Percentiles rank a stretch among this genome's conserved stretches.
These are phyloP conservation scores for Toxotes lorentzi DNA, from an alignment of 2,797 vertebrate species.

Conservation along the genomic window DNA sequence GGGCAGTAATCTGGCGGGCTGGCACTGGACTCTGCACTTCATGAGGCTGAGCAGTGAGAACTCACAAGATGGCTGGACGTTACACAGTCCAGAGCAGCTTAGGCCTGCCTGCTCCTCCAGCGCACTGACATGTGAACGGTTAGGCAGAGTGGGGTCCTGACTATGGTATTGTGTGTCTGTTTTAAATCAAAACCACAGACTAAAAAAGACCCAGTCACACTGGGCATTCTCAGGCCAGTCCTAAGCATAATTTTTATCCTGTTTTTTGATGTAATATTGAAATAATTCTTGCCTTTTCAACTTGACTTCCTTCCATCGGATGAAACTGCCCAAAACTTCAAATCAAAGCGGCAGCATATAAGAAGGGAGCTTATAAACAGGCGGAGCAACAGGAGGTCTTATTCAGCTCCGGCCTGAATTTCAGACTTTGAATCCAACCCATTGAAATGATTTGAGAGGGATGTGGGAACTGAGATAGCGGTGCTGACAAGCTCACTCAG, in stretches of 20 bases:
- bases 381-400: constrained; percentile 82
- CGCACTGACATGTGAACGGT: constrained; percentile 73
- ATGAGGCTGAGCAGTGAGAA: constrained; percentile 76
- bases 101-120: constrained; percentile 55
- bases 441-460: constrained; percentile 83
- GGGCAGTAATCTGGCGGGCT: constrained; percentile 80
- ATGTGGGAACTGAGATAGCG: constrained; percentile 85
- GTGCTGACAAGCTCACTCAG: constrained; percentile 75
- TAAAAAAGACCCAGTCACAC: constrained; percentile 49
- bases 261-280: constrained; percentile 81
- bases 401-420: constrained; percentile 76
- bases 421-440: constrained; percentile 83
- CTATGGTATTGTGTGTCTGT: constrained; percentile 76
- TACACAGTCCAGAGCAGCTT: constrained; percentile 82
- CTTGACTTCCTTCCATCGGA: constrained; percentile 87
- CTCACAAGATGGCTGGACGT: constrained; percentile 77
- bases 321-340: constrained; percentile 78
- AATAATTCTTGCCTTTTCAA: constrained; percentile 74
- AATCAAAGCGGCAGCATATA: constrained; percentile 79
- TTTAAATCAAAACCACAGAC: constrained; percentile 82
- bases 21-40: constrained; percentile 70
- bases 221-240: constrained; percentile 66
- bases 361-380: constrained; percentile 76
- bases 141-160: constrained; percentile 59
- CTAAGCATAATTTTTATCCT: constrained; percentile 66